Conservation (phyloP, 2,888 invertebrate genomes). For the Tenthredo notha region DNA sequence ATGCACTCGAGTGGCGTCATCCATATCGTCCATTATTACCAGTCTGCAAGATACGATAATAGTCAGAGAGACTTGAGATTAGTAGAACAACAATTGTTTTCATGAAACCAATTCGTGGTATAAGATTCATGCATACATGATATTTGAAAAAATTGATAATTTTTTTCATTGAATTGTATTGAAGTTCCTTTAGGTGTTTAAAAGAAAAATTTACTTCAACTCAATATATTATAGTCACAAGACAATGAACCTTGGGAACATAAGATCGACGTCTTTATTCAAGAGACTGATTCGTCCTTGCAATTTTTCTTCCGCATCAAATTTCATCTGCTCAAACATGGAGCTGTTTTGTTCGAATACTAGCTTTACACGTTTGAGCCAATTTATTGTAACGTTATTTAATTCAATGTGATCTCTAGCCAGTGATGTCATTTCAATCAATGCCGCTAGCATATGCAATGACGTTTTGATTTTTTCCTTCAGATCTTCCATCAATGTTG, state of each 20-base stretch:
- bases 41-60: slow-evolving; percentile 75
- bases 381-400: slow-evolving; percentile 91
- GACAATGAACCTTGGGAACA: slow-evolving; percentile 83
- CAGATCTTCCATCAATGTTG: slow-evolving; percentile 85
- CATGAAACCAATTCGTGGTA: background rate
- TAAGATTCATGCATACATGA: background rate
- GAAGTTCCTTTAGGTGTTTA: background rate
- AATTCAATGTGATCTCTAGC: slow-evolving; percentile 87
- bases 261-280: slow-evolving; percentile 85
- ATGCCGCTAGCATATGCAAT: slow-evolving; percentile 83
- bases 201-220: background rate
- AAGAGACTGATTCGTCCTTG: slow-evolving; percentile 85
- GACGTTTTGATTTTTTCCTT: slow-evolving; percentile 86
- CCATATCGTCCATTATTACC: slow-evolving; percentile 91
- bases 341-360: slow-evolving; percentile 90
- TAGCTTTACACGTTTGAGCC: slow-evolving; percentile 90
- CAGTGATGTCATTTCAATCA: slow-evolving; percentile 90
- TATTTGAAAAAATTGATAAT: background rate
- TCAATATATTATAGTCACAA: background rate
- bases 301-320: slow-evolving; percentile 91
- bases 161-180: background rate
- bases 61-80: background rate
- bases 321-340: slow-evolving; percentile 90
- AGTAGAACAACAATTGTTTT: background rate
- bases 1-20: slow-evolving; percentile 86